Evolutionary conservation across 1,140 invertebrate species (phyloP).

Genomic region (Leptopilina boulardi): DNA sequence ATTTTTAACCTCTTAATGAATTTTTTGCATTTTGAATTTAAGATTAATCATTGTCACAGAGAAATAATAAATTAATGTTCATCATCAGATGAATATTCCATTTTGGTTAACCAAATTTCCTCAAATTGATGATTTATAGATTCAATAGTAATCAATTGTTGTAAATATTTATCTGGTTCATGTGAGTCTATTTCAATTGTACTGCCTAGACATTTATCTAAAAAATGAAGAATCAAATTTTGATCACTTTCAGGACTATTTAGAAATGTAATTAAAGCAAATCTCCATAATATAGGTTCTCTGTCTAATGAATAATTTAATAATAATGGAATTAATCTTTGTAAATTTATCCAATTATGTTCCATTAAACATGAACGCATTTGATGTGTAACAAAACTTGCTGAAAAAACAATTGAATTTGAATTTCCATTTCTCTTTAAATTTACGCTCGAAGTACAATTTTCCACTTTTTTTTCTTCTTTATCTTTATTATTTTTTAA

Average conservation of each 20-base stretch:
- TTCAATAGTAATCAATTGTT: conserved; percentile 20
- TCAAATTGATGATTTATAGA: not conserved
- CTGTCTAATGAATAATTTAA: conserved; percentile 39
- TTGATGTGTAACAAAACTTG: conserved; percentile 37
- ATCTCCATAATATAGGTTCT: conserved; percentile 51
- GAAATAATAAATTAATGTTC: too few relatives aligned
- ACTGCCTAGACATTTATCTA: conserved; percentile 47
- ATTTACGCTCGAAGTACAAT: conserved; percentile 15
- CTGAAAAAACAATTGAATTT: conserved; percentile 30
- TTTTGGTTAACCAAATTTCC: not conserved
- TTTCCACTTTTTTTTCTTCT: not conserved
- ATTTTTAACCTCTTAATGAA: not conserved
- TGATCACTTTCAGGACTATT: conserved; percentile 45
- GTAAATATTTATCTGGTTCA: not conserved
- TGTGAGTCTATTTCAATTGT: conserved; percentile 12
- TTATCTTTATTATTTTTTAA: not conserved
- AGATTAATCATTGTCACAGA: too few relatives aligned
- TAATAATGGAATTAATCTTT: conserved; percentile 47
- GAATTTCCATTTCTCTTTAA: not conserved
- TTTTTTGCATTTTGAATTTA: not conserved
- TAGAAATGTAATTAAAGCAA: conserved; percentile 46
- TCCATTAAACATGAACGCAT: conserved; percentile 46
- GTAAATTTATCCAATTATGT: conserved; percentile 50
- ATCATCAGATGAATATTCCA: too few relatives aligned
- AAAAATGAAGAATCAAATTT: conserved; percentile 43